Base-by-base conservation (phyloP, 2,113 vertebrate species). In the Herpailurus yagouaroundi region DNA sequence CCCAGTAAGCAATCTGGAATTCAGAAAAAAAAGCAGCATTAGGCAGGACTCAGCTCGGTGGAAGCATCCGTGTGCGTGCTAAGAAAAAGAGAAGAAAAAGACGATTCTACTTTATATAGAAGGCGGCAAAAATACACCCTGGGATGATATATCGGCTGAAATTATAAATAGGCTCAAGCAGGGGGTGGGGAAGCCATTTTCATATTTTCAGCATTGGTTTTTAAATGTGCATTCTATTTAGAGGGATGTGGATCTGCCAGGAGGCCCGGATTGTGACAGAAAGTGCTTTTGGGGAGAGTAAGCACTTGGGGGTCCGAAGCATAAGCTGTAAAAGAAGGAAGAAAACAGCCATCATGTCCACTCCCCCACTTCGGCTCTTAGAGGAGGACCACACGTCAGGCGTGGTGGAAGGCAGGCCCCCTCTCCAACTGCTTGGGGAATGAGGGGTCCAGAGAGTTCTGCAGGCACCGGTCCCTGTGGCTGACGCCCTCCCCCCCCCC, bases 1-100 rank as follows among this genome's bases (percentile, higher is more conserved):
- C 99, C 99, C 99, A 99, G 99, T 99, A 99, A 33, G 97, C 98
- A 36, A 99, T 98, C 99, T 99, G 90, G 86, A 98, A 93, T 92
- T 64, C 36, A 86, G 77, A 93, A 64, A 48, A 94, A 94, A 81
- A 94, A 81, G 95, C 97, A 91, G 48, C 18, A 12, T 0, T 13
- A 64, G 41, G 45, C 41, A 11, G 48, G 41, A 83, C 11, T 2
- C 71, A 18, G 64, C 33, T 82, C 71, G 16, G 81, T 41, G 45
- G 84, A 76, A 66, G 66, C 88, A 81, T 55, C 64, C 52, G 41
- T 25, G 31, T 60, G 52, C 92, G 88, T 38, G 68, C 80, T 60
- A 8, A 60, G 21, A 8, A 8, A 60, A 33, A 5, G 4, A 48
- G 81, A 73, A 80, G 91, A 90, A 89, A 55, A 97, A 77, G 79